A percentile compares a stretch with the other conserved stretches of the same genome.
Conservation (phyloP, 2,797 vertebrate genomes). For the Pristis pectinata region DNA sequence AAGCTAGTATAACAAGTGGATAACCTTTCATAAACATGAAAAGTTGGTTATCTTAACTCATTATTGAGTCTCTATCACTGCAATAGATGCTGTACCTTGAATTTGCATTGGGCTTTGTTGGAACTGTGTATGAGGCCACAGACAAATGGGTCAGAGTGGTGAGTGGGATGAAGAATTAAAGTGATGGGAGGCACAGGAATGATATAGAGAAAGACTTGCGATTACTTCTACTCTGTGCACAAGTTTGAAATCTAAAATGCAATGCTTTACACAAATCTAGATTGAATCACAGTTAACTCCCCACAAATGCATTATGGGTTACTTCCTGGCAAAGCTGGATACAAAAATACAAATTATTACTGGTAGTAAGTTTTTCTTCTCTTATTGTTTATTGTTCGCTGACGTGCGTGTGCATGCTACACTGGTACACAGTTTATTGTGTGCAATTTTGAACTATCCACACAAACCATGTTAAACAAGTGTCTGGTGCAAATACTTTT, state of each 20-base stretch:
- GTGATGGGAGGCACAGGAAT: no score
- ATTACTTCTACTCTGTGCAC: background rate
- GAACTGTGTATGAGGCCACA: no score
- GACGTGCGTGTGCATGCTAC: background rate
- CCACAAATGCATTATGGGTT: background rate
- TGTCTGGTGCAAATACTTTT: background rate
- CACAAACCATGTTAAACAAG: background rate
- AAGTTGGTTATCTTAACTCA: no score
- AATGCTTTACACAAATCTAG: background rate
- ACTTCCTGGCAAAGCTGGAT: background rate
- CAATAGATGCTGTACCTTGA: no score
- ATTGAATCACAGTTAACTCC: background rate
- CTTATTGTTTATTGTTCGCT: background rate
- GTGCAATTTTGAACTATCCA: background rate
- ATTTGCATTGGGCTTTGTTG: no score
- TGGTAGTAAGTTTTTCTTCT: background rate
- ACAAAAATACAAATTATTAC: background rate
- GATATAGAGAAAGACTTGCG: no score
- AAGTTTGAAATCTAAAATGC: background rate
- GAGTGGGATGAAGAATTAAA: no score
- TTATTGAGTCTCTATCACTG: no score
- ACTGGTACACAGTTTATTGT: background rate
- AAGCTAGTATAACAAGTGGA: no score
- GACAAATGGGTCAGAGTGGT: no score
- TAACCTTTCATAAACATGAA: no score